A percentile compares a stretch with the other conserved stretches of the same genome.
These are phyloP conservation scores for Camelus bactrianus DNA, from an alignment of 2,113 vertebrate species.

Conservation along the genomic window DNA sequence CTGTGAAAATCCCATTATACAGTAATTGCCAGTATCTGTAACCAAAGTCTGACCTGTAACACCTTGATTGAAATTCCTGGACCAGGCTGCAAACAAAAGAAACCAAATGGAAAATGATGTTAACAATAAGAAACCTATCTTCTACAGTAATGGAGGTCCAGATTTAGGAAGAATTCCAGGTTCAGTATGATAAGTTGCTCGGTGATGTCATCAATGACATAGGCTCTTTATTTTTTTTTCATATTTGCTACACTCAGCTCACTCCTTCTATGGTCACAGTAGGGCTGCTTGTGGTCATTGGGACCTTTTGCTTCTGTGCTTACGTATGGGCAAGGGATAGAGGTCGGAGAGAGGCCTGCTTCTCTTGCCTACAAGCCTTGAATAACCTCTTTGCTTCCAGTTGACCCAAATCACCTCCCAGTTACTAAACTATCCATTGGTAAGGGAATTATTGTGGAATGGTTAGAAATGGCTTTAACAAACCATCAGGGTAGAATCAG, in stretches of 20 bases:
- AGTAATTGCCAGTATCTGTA: background rate
- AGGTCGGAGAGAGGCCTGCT: background rate
- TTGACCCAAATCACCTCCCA: background rate
- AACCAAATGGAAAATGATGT: background rate
- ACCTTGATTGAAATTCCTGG: background rate
- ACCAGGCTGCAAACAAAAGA: background rate
- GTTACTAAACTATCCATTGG: background rate
- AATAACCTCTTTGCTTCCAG: background rate
- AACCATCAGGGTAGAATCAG: background rate
- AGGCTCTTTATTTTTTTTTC: background rate
- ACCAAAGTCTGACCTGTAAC: background rate
- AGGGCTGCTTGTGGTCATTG: background rate
- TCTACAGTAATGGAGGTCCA: background rate
- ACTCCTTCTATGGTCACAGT: background rate
- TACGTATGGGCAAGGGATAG: background rate
- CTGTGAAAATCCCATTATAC: background rate
- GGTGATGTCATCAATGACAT: background rate
- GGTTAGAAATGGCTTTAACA: background rate
- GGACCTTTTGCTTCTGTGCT: background rate
- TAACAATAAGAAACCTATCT: background rate
- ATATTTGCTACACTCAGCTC: background rate
- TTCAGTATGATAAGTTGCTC: background rate
- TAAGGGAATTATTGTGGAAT: background rate
- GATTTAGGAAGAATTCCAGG: background rate
- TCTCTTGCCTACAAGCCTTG: background rate